phyloP scores from a whole-genome alignment of 2,888 invertebrate species.

The Pyrgus malvae region DNA sequence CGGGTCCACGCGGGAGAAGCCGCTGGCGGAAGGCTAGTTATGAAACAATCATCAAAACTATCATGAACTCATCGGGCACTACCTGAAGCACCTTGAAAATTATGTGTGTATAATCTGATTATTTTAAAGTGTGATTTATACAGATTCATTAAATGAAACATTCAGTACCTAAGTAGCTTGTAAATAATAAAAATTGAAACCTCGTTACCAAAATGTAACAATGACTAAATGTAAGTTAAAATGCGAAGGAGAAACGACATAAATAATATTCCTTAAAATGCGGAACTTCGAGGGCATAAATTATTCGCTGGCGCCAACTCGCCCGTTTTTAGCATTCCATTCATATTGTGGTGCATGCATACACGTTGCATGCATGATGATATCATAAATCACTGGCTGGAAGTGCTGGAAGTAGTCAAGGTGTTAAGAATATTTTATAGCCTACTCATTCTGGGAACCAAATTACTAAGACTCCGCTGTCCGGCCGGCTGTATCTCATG shows the following conservation, averaged over 20 bases:
- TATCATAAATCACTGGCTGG: constrained; percentile 20
- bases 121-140: too few relatives aligned
- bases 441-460: too few relatives aligned
- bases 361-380: neutral
- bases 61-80: too few relatives aligned
- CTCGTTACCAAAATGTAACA: constrained; percentile 10
- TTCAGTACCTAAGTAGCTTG: too few relatives aligned
- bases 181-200: constrained; percentile 24
- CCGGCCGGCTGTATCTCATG: too few relatives aligned
- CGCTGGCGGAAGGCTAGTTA: too few relatives aligned
- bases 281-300: constrained; percentile 22
- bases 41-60: too few relatives aligned
- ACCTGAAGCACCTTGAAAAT: too few relatives aligned
- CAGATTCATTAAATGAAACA: too few relatives aligned
- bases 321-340: constrained; percentile 27
- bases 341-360: constrained; percentile 26
- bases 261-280: constrained; percentile 26
- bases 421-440: neutral
- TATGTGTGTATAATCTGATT: too few relatives aligned
- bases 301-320: constrained; percentile 22
- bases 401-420: neutral
- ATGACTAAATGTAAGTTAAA: constrained; percentile 8
- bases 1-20: too few relatives aligned
- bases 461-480: too few relatives aligned
- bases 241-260: constrained; percentile 21